Base-by-base conservation (phyloP, 2,797 vertebrate genomes). In the Paguma larvata region DNA sequence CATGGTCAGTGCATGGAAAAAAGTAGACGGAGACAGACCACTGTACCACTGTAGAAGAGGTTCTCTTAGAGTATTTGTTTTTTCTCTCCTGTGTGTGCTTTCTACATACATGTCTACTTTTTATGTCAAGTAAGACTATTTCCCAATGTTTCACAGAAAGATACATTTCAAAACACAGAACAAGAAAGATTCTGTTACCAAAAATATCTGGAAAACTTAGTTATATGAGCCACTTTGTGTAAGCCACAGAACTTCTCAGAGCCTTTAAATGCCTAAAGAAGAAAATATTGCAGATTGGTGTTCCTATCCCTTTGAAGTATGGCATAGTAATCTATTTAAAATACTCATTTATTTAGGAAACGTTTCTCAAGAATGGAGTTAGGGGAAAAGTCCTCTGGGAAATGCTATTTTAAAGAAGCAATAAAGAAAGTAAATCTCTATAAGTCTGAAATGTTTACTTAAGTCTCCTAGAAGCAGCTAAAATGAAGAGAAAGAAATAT, bases 391-490 rank as follows among this genome's bases (percentile, higher is more conserved):
- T 8, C 18, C 19, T 53, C 32, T 65, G 27, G 11, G 70, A 91
- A 95, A 92, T 25, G 34, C 25, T 73, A 73, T 46, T 96, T 79
- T 83, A 93, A 94, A 94, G 38, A 68, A 89, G 86, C 51, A 77
- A 67, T 93, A 84, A 92, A 70, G 41, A 83, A 96, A 93, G 5
- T 34, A 73, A 88, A 93, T 53, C 46, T 95, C 38, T 92, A 3
- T 51, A 85, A 92, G 44, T 89, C 83, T 92, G 68, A 95, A 96
- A 91, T 89, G 63, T 67, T 90, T 96, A 92, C 41, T 85, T 82
- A 83, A 77, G 30, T 91, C 30, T 95, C 48, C 41, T 70, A 51
- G 13, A 79, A 89, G 23, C 59, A 15, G 51, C 67, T 82, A 85
- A 78, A 96, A 91, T 86, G 73, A 95, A 93, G 34, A 15, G 21